Base-by-base conservation (phyloP, 2,888 invertebrate species). In the Trachelus stipa region DNA sequence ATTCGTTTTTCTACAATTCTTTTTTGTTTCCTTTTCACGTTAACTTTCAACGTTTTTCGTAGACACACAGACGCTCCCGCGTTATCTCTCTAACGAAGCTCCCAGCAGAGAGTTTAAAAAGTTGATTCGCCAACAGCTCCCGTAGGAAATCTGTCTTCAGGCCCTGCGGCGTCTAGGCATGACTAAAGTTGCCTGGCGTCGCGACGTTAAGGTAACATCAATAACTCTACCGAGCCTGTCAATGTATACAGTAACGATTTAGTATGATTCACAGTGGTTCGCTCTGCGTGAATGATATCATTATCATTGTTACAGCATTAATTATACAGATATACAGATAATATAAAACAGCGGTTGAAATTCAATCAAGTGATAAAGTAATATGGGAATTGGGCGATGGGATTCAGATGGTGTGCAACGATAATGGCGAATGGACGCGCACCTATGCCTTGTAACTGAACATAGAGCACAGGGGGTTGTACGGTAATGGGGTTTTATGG, bases 141-240 rank as follows among this genome's bases (percentile, higher is more conserved):
- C 88, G 34, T 73, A 85, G 87, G 88, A 88, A 87, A 87, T 87
- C 84, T 88, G 82, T 83, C 85, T 81, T 81, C 80, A 77, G 68
- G 69, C 76, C 73, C 69, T 56, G 56, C 56, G 56, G 15, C 56
- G 56, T 56, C 56, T 23, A 9, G 56, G 15, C 23, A 56, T 56
- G 23, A 56, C 56, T 56, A 23, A 56, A 56, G 56, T 23, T 56
- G 9, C 23, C 56, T 9, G 56, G 56, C 56, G 56, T 56, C 23
- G 56, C 56, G 56, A 23, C 56, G 23, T 56, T 56, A 23, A 23
- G 56, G 56, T 15, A 56, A 56, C 56, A 23, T 56, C 56, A 56
- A 56, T 23, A 56, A 23, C 56, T 23, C 56, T 56, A 23, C 56
- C 0, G 15, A 56, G 56, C 23, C 56, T 3, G 23, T 56, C 56